phyloP scores from a whole-genome alignment of 2,113 vertebrate species.

The Chlamydotis undulata region DNA sequence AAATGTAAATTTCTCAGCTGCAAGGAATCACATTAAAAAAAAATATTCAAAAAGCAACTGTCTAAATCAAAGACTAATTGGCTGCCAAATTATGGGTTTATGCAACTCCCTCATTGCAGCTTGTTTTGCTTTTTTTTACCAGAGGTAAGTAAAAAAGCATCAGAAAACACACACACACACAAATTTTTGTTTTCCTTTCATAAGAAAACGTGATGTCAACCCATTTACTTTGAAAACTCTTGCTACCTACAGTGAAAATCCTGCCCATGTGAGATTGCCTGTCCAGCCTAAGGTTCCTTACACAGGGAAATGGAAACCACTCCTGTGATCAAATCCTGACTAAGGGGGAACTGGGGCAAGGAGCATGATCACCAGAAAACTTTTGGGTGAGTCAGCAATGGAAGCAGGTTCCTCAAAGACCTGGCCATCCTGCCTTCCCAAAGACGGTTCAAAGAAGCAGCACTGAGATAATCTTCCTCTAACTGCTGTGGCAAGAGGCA shows the following conservation, averaged over 20 bases:
- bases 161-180: constrained; percentile 53
- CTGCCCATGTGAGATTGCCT: neutral
- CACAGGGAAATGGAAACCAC: neutral
- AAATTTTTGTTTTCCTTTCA: constrained; percentile 71
- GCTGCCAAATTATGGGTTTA: constrained; percentile 77
- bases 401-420: neutral
- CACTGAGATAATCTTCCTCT: neutral
- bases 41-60: constrained; percentile 62
- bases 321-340: neutral
- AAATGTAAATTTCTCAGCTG: constrained; percentile 80
- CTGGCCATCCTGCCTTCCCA: neutral
- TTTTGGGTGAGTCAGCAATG: neutral
- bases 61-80: constrained; percentile 81
- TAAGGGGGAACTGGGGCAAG: neutral
- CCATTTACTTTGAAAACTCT: constrained; percentile 26
- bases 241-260: neutral
- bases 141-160: constrained; percentile 69
- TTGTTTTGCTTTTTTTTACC: constrained; percentile 46
- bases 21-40: constrained; percentile 63
- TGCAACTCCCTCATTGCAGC: constrained; percentile 36
- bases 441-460: neutral
- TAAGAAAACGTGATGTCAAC: constrained; percentile 58
- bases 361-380: neutral
- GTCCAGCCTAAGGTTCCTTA: neutral
- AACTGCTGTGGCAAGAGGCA: neutral